Evolutionary conservation across 2,113 vertebrate genomes (phyloP).

Genomic region (Alces alces): DNA sequence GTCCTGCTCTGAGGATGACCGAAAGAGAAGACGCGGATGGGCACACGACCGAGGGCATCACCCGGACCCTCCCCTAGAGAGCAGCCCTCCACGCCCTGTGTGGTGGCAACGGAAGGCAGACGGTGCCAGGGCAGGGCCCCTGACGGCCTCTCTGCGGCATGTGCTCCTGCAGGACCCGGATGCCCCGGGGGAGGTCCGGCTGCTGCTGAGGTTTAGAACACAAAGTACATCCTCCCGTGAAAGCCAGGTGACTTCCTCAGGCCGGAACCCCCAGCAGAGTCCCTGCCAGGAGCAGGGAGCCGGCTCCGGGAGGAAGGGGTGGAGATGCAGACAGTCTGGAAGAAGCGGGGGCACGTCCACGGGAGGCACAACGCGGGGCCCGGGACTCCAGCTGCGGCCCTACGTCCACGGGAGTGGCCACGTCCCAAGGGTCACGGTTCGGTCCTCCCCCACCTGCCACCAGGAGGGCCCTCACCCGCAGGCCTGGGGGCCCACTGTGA

Average conservation of each 20-base stretch:
- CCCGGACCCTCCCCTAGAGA: not conserved
- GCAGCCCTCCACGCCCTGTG: fast-evolving
- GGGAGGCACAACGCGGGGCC: fast-evolving
- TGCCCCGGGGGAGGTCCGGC: not conserved
- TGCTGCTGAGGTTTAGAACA: not conserved
- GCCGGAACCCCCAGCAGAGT: not conserved
- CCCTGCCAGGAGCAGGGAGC: not conserved
- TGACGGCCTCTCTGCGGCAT: fast-evolving
- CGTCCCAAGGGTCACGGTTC: fast-evolving
- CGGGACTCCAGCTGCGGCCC: not conserved
- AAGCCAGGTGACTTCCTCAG: not conserved
- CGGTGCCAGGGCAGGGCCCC: not conserved
- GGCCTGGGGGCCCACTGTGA: not conserved
- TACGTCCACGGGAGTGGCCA: fast-evolving
- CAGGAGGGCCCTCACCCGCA: not conserved
- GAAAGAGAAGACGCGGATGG: fast-evolving
- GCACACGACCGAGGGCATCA: fast-evolving
- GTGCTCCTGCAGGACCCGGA: not conserved
- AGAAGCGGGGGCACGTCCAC: not conserved
- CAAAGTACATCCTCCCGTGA: too few species aligned
- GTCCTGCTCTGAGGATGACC: fast-evolving
- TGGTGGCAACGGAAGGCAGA: fast-evolving
- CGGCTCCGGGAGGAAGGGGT: not conserved
- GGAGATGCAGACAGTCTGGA: not conserved
- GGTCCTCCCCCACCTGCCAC: not conserved